Evolutionary conservation across 2,797 vertebrate species (phyloP).

Genomic region (Notoglanidium macrostoma): DNA sequence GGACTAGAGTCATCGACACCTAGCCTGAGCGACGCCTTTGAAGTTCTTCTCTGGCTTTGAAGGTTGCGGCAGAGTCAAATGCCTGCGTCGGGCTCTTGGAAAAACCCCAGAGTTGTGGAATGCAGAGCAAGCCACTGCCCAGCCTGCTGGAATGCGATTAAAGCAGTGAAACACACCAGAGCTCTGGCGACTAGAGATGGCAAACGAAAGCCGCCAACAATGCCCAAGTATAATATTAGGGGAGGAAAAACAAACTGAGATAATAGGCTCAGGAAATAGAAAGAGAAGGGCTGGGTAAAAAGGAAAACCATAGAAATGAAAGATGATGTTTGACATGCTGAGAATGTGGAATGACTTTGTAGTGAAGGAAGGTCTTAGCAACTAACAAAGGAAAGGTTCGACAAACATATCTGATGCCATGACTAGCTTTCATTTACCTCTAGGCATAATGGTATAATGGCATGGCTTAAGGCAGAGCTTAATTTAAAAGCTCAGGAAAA

Average conservation of each 20-base stretch:
- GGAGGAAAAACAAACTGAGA: constrained; percentile 14
- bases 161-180: constrained; percentile 58
- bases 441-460: neutral
- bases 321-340: neutral
- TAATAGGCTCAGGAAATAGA: neutral
- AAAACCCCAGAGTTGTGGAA: constrained; percentile 79
- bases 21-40: constrained; percentile 74
- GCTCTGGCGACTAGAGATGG: constrained; percentile 36
- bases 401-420: neutral
- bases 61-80: constrained; percentile 67
- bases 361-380: neutral
- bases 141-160: constrained; percentile 77
- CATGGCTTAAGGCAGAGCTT: neutral
- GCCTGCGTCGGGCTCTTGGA: constrained; percentile 60
- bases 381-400: neutral
- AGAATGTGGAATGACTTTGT: neutral
- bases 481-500: neutral
- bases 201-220: neutral
- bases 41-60: constrained; percentile 74
- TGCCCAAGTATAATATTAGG: neutral
- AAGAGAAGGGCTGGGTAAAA: neutral
- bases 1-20: constrained; percentile 80
- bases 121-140: constrained; percentile 73
- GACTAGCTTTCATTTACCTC: neutral
- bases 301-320: neutral